Evolutionary conservation across 1,140 invertebrate genomes (phyloP).

Genomic region (Mycetomoellerius zeteki): DNA sequence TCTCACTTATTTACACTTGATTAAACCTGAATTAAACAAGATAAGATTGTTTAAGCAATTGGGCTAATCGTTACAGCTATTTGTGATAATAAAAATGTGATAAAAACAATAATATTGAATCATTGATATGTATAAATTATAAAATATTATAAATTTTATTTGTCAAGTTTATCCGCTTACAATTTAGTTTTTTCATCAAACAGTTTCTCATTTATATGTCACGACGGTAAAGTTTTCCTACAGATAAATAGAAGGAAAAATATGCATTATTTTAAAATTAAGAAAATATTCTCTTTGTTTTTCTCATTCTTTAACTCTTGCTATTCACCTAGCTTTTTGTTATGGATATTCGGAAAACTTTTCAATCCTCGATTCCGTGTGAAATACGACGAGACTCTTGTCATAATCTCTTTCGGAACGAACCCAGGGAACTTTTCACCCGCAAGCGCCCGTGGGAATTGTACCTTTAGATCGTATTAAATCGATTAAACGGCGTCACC

Average conservation of each 20-base stretch:
- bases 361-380: neutral
- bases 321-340: neutral
- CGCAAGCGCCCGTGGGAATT: slow-evolving; percentile 41
- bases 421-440: slow-evolving; percentile 19
- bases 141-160: slow-evolving; percentile 4
- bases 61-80: neutral
- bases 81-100: neutral
- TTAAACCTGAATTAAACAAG: slow-evolving; percentile 9
- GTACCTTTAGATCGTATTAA: slow-evolving; percentile 38
- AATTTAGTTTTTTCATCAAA: slow-evolving; percentile 16
- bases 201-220: neutral
- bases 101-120: slow-evolving; percentile 1
- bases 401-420: slow-evolving; percentile 31
- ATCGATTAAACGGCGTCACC: slow-evolving; percentile 43
- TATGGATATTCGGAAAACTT: neutral
- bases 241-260: neutral
- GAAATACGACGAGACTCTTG: slow-evolving; percentile 2
- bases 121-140: slow-evolving; percentile 8
- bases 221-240: neutral
- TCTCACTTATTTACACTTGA: neutral
- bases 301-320: neutral
- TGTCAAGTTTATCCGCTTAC: neutral
- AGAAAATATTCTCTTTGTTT: slow-evolving; percentile 25
- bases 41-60: neutral
- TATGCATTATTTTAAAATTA: slow-evolving; percentile 33